Percentiles rank a stretch among this genome's conserved stretches.
Evolutionary conservation across 2,888 invertebrate species (phyloP).

Genomic region (Heliconius cydno): DNA sequence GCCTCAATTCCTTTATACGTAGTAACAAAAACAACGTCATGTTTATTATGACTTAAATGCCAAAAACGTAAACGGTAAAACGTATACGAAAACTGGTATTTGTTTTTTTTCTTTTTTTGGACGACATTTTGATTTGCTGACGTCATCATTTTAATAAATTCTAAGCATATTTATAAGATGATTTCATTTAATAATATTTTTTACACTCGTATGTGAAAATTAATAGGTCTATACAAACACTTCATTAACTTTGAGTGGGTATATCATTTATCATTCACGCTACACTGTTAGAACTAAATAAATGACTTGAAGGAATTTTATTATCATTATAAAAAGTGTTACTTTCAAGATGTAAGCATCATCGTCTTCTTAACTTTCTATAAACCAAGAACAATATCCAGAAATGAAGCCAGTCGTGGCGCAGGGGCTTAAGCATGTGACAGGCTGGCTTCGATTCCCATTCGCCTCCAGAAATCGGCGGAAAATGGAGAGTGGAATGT

Average conservation of each 20-base stretch:
- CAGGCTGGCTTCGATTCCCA: too few species aligned
- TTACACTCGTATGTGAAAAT: too few species aligned
- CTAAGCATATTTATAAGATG: background rate
- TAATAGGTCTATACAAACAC: background rate
- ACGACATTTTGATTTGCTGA: background rate
- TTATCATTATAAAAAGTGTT: too few species aligned
- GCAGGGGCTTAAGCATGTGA: too few species aligned
- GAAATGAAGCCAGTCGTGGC: too few species aligned
- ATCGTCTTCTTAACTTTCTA: too few species aligned
- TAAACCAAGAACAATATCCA: too few species aligned
- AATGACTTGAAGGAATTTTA: too few species aligned
- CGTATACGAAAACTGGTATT: background rate
- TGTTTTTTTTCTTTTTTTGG: background rate
- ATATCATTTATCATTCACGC: background rate
- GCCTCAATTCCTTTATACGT: background rate
- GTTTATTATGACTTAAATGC: background rate
- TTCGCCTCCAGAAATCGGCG: too few species aligned
- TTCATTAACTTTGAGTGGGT: background rate
- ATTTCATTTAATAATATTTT: background rate
- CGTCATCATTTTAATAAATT: background rate
- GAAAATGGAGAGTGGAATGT: too few species aligned
- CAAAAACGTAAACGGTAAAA: constrained; percentile 2
- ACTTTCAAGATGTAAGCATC: background rate
- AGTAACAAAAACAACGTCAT: background rate
- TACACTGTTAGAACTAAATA: background rate